Percentiles rank a stretch among this genome's conserved stretches.
Conservation (phyloP, 2,888 invertebrate genomes). For the Apamea epomidion region DNA sequence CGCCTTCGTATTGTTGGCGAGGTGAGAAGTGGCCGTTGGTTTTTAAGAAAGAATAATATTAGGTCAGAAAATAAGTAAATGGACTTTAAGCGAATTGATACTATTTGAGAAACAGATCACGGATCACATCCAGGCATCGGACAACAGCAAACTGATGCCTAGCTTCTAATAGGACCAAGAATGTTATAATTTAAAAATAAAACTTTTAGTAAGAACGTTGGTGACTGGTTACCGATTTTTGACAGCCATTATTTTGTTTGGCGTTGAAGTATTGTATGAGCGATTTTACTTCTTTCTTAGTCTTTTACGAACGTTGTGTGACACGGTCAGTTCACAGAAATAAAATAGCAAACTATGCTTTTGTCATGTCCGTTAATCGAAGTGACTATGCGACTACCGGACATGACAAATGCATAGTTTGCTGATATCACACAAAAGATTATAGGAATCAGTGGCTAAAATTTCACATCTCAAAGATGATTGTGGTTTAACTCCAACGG, state of each 20-base stretch:
- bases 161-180: background rate
- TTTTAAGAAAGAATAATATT: background rate
- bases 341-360: background rate
- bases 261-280: background rate
- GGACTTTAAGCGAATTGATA: background rate
- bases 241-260: background rate
- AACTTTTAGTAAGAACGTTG: background rate
- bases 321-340: background rate
- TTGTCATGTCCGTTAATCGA: too few relatives aligned
- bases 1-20: conserved; percentile 66
- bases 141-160: background rate
- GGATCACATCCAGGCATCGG: background rate
- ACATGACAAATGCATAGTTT: background rate
- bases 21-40: conserved; percentile 54
- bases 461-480: background rate
- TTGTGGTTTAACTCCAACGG: conserved; percentile 9
- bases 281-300: too few relatives aligned
- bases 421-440: background rate
- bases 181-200: background rate
- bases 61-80: background rate
- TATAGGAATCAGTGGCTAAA: background rate
- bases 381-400: too few relatives aligned
- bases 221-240: background rate
- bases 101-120: background rate
- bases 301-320: too few relatives aligned